phyloP scores from a whole-genome alignment of 2,888 invertebrate species.

The Cosmia pyralina region DNA sequence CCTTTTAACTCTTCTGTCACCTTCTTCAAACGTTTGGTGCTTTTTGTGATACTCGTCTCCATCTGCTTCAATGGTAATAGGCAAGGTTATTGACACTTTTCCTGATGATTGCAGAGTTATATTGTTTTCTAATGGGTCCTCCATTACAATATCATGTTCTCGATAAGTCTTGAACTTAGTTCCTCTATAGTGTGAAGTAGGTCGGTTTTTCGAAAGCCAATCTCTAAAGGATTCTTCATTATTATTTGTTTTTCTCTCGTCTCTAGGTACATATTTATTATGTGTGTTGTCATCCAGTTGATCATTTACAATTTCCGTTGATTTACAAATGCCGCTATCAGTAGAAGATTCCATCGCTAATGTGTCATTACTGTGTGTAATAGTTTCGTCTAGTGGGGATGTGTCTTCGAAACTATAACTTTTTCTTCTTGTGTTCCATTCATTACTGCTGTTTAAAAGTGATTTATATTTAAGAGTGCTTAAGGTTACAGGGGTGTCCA shows the following conservation, averaged over 20 bases:
- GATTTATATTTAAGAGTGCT: conserved; percentile 86
- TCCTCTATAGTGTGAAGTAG: conserved; percentile 74
- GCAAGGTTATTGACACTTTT: conserved; percentile 85
- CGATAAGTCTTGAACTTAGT: conserved; percentile 74
- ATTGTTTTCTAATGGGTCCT: conserved; percentile 76
- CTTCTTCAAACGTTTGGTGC: conserved; percentile 76
- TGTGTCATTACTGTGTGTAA: conserved; percentile 83
- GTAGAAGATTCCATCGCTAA: conserved; percentile 93
- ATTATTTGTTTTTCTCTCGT: conserved; percentile 69
- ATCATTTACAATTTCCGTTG: conserved; percentile 91
- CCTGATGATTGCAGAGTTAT: conserved; percentile 83
- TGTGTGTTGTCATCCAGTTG: conserved; percentile 71
- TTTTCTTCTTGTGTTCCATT: conserved; percentile 94
- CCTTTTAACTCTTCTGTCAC: conserved; percentile 91
- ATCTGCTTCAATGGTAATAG: conserved; percentile 78
- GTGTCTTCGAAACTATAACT: conserved; percentile 93
- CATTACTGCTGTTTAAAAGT: conserved; percentile 84
- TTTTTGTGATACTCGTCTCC: conserved; percentile 72
- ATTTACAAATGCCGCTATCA: conserved; percentile 94
- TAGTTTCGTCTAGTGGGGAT: conserved; percentile 78
- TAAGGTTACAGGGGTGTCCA: conserved; percentile 81
- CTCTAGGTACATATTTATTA: conserved; percentile 66
- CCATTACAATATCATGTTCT: conserved; percentile 74
- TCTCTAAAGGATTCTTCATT: conserved; percentile 83
- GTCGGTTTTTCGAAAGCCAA: conserved; percentile 85